Conservation (phyloP, 2,113 vertebrate genomes). For the Rhipidura dahli region DNA sequence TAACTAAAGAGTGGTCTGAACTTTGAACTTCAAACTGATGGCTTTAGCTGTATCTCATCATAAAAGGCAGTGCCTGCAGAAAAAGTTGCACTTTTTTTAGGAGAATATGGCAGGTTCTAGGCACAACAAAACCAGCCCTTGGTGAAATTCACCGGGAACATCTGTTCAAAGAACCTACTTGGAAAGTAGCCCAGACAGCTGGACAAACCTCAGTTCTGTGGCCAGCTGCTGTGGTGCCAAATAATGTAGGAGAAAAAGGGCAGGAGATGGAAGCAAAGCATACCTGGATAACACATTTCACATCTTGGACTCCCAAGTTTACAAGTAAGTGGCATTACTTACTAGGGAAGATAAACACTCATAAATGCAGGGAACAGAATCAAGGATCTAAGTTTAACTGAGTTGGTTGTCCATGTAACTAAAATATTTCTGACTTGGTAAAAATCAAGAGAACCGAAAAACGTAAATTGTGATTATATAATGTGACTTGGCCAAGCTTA, state of each 20-base stretch:
- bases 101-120: background rate
- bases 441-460: background rate
- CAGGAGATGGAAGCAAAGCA: background rate
- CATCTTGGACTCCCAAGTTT: background rate
- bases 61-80: background rate
- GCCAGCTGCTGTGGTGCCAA: background rate
- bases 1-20: background rate
- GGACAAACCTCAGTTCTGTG: background rate
- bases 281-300: background rate
- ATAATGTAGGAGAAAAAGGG: background rate
- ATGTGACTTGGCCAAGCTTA: background rate
- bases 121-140: background rate
- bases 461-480: background rate
- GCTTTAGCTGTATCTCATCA: background rate
- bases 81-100: background rate
- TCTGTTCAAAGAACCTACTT: slow-evolving; percentile 31
- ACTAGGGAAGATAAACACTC: background rate
- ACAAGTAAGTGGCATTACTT: background rate
- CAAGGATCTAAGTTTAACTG: background rate
- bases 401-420: background rate
- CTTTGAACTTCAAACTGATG: background rate
- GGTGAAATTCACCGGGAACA: slow-evolving; percentile 12
- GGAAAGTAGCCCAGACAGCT: slow-evolving; percentile 19
- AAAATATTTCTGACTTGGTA: background rate
- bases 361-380: background rate